Percentiles rank a stretch among this genome's conserved stretches.
These are phyloP conservation scores for Thrips palmi DNA, from an alignment of 1,140 invertebrate genomes.

Conservation along the genomic window DNA sequence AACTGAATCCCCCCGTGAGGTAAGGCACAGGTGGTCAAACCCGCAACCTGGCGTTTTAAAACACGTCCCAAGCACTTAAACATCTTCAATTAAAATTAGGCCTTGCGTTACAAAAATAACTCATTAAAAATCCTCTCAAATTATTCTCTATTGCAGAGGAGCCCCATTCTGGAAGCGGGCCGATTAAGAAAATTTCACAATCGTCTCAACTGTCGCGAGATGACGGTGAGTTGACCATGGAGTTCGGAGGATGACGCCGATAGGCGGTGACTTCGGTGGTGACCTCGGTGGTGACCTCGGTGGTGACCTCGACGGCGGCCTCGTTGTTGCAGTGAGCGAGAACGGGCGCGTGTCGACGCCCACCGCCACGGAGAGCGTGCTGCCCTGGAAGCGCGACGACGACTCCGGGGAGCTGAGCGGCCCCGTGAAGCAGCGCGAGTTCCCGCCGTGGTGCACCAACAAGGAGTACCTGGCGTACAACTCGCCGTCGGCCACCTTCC, in stretches of 20 bases:
- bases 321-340: slow-evolving; percentile 22
- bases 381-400: slow-evolving; percentile 71
- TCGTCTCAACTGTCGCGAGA: slow-evolving; percentile 22
- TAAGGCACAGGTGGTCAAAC: too few relatives aligned
- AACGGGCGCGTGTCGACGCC: slow-evolving; percentile 56
- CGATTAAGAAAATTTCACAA: too few relatives aligned
- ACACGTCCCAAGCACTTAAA: too few relatives aligned
- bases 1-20: too few relatives aligned
- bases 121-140: background rate
- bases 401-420: slow-evolving; percentile 44
- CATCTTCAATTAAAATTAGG: too few relatives aligned
- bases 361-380: slow-evolving; percentile 63
- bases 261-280: too few relatives aligned
- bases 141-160: background rate
- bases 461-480: slow-evolving; percentile 83
- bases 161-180: too few relatives aligned
- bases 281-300: too few relatives aligned
- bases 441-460: slow-evolving; percentile 80
- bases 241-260: too few relatives aligned
- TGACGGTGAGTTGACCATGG: slow-evolving; percentile 12
- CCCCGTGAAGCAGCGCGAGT: slow-evolving; percentile 69
- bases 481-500: slow-evolving; percentile 75
- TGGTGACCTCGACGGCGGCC: too few relatives aligned
- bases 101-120: background rate
- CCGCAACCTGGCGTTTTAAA: too few relatives aligned